These are phyloP conservation scores for Podilymbus podiceps DNA, from an alignment of 2,113 vertebrate species.

Conservation along the genomic window DNA sequence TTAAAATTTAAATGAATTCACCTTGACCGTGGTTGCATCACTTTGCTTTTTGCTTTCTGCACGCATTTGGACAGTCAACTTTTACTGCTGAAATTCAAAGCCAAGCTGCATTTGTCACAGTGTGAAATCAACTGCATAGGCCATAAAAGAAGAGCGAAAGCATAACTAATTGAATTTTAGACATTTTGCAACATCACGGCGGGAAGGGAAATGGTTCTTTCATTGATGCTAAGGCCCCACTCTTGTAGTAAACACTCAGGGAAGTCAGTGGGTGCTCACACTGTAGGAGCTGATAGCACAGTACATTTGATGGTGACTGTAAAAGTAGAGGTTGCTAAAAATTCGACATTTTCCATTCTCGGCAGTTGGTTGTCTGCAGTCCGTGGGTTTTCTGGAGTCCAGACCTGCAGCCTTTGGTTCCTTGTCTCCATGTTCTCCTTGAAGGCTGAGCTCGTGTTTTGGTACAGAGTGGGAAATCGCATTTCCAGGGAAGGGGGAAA, in stretches of 20 bases:
- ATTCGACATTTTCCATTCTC: not conserved
- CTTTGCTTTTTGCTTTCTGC: conserved; percentile 10
- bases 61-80: not conserved
- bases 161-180: conserved; percentile 22
- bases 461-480: not conserved
- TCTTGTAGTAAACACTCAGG: not conserved
- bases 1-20: conserved; percentile 12
- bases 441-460: accelerated
- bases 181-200: accelerated
- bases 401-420: not conserved
- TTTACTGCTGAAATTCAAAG: conserved; percentile 11
- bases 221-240: not conserved
- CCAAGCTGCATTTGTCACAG: conserved; percentile 14
- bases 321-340: not conserved
- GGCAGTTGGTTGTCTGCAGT: not conserved
- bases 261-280: accelerated
- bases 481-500: not conserved
- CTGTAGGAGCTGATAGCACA: not conserved
- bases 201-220: not conserved
- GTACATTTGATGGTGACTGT: accelerated
- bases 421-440: not conserved
- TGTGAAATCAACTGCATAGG: not conserved
- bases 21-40: not conserved
- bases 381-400: not conserved
- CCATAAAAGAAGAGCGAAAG: not conserved